These are phyloP conservation scores for Oceanodroma leucorhoa DNA, from an alignment of 2,797 vertebrate genomes.

Conservation along the genomic window DNA sequence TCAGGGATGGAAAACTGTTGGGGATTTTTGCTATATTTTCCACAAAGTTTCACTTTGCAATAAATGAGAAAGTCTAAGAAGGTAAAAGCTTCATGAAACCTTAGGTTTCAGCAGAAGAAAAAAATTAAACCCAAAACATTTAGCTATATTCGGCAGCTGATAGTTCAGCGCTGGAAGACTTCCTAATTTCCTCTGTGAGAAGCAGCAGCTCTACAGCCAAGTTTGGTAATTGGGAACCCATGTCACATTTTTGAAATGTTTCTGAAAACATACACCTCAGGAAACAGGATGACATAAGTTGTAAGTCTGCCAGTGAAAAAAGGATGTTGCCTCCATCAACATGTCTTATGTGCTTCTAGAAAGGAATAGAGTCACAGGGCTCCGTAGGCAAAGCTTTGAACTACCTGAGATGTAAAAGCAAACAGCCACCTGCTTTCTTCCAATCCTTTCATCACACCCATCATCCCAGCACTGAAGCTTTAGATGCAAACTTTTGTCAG, in stretches of 20 bases:
- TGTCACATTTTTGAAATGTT: background rate
- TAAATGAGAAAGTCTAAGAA: background rate
- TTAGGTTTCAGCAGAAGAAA: background rate
- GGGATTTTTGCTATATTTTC: background rate
- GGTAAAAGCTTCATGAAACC: background rate
- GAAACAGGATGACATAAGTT: background rate
- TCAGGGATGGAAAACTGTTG: background rate
- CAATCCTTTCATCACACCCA: background rate
- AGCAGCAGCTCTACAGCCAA: background rate
- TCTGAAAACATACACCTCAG: background rate
- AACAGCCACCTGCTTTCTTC: background rate
- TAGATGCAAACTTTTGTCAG: background rate
- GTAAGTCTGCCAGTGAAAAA: background rate
- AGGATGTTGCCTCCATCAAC: background rate
- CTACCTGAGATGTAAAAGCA: background rate
- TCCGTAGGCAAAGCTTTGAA: background rate
- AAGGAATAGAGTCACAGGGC: background rate
- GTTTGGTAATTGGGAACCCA: background rate
- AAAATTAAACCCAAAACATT: background rate
- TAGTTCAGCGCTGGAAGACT: background rate
- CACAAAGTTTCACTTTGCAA: background rate
- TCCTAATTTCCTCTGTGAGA: background rate
- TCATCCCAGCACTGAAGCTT: background rate
- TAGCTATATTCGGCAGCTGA: background rate
- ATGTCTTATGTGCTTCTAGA: background rate